A percentile compares a stretch with the other conserved stretches of the same genome.
phyloP scores from a whole-genome alignment of 2,888 invertebrate genomes.

The Euzetes globulus region DNA sequence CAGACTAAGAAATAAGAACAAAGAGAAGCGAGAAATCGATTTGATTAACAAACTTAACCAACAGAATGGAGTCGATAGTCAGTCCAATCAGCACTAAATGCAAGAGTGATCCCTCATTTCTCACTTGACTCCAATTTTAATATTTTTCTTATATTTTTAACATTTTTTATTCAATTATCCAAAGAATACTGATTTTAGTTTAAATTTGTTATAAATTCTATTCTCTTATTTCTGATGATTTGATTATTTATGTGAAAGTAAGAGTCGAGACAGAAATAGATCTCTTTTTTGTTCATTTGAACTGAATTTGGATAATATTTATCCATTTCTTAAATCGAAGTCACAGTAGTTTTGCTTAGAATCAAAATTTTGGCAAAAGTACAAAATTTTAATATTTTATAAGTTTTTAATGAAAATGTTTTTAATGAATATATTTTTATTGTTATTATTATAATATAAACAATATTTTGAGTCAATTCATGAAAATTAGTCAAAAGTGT shows the following conservation, averaged over 20 bases:
- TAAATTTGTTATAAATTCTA: neutral
- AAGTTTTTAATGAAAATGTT: neutral
- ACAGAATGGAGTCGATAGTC: neutral
- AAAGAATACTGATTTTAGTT: neutral
- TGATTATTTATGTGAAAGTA: neutral
- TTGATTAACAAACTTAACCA: neutral
- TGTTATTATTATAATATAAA: neutral
- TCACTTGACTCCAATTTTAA: no score
- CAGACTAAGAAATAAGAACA: conserved; percentile 34
- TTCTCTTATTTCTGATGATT: no score
- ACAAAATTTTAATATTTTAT: no score
- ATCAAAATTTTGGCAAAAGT: neutral
- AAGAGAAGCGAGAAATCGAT: conserved; percentile 37
- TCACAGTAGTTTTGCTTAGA: neutral
- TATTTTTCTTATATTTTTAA: no score
- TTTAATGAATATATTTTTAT: neutral
- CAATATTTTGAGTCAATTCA: neutral
- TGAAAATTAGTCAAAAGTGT: neutral
- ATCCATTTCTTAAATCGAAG: neutral
- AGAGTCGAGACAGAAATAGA: neutral
- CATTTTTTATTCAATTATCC: no score
- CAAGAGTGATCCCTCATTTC: no score
- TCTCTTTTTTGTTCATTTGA: neutral
- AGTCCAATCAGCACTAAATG: neutral
- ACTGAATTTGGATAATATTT: neutral